A percentile compares a stretch with the other conserved stretches of the same genome.
These are phyloP conservation scores for Campylomormyrus tamandua DNA, from an alignment of 2,113 vertebrate genomes.

Conservation along the genomic window DNA sequence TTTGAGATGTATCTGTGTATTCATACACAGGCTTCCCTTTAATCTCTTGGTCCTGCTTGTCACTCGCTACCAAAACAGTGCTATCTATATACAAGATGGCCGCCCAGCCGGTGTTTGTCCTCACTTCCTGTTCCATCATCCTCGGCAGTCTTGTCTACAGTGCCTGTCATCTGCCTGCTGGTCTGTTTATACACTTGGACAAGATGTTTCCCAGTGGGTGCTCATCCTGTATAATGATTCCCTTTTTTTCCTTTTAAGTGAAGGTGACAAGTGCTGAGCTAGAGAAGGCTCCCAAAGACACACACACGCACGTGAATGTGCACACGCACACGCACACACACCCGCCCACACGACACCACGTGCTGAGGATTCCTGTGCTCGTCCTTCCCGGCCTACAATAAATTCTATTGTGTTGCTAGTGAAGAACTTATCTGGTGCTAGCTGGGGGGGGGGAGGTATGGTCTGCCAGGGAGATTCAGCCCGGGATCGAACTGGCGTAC, in stretches of 20 bases:
- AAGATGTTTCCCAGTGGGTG: conserved; percentile 1
- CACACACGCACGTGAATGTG: not conserved
- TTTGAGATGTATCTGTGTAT: conserved; percentile 15
- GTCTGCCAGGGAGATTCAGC: conserved; percentile 21
- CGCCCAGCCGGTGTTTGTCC: conserved; percentile 15
- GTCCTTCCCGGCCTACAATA: conserved; percentile 25
- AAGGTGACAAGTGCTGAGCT: not conserved
- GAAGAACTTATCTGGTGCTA: conserved; percentile 26
- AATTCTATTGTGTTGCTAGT: conserved; percentile 27
- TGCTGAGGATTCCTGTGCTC: not conserved
- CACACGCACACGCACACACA: conserved; percentile 22
- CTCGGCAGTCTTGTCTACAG: not conserved
- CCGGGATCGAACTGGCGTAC: conserved; percentile 24
- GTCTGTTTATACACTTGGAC: conserved; percentile 9
- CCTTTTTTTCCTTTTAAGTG: not conserved
- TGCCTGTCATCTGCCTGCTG: conserved; percentile 19
- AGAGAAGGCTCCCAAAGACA: not conserved
- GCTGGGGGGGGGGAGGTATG: conserved; percentile 1
- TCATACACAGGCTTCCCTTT: conserved; percentile 29
- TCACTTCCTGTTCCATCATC: conserved; percentile 24
- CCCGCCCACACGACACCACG: not conserved
- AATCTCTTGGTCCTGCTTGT: conserved; percentile 25
- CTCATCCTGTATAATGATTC: not conserved
- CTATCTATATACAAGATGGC: conserved; percentile 24
- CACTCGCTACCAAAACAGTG: conserved; percentile 17